Conservation (phyloP, 2,113 vertebrate species). For the Leptosomus discolor region DNA sequence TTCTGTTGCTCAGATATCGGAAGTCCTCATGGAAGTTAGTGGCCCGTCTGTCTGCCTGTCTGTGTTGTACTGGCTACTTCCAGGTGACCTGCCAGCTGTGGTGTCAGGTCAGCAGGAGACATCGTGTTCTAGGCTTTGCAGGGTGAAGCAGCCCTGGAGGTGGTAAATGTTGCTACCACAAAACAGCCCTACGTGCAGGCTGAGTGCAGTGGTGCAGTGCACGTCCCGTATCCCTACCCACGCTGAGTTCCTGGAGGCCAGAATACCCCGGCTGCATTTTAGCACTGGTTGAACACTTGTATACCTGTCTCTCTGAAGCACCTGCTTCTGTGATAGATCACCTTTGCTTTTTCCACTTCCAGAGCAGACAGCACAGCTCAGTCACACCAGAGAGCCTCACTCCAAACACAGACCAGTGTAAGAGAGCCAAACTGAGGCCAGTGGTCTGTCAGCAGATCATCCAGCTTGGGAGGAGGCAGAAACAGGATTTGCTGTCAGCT, state of each 20-base stretch:
- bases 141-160: not conserved
- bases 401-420: not conserved
- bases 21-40: fast-evolving
- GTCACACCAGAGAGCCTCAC: not conserved
- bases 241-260: not conserved
- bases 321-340: not conserved
- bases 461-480: not conserved
- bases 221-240: fast-evolving
- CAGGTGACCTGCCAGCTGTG: not conserved
- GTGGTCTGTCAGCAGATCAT: slow-evolving; percentile 46
- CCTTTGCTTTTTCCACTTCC: not conserved
- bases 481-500: slow-evolving; percentile 40
- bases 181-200: not conserved
- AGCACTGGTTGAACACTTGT: not conserved
- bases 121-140: not conserved
- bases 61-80: not conserved
- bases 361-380: slow-evolving; percentile 17
- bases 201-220: fast-evolving
- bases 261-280: not conserved
- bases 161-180: not conserved
- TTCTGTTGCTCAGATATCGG: not conserved
- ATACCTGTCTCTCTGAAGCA: not conserved
- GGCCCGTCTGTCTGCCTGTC: not conserved
- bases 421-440: slow-evolving; percentile 15
- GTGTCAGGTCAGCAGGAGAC: not conserved